Evolutionary conservation across 35 echinoderm and acorn worm species (phyloP).

Genomic region (Antedon bifida): DNA sequence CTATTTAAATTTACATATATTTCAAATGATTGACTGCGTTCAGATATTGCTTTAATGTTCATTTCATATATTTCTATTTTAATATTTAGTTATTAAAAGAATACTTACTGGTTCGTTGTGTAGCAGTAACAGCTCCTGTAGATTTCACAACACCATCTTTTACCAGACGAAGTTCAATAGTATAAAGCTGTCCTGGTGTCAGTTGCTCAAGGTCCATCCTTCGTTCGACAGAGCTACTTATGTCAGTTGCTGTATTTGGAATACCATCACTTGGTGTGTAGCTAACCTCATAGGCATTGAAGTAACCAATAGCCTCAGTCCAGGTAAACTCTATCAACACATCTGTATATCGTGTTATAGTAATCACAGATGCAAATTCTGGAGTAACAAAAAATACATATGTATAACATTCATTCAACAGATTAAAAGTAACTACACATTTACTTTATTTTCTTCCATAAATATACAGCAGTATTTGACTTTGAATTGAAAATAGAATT

Average conservation of each 20-base stretch:
- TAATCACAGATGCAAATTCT: background rate
- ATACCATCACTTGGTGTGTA: slow-evolving; percentile 26
- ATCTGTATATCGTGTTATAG: slow-evolving; percentile 11
- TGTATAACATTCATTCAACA: background rate
- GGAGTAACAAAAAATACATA: background rate
- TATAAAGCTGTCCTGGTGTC: slow-evolving; percentile 49
- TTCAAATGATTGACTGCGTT: too few relatives aligned
- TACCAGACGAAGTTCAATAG: slow-evolving; percentile 34
- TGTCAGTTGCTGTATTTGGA: slow-evolving; percentile 19
- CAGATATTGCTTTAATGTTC: too few relatives aligned
- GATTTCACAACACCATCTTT: slow-evolving; percentile 22
- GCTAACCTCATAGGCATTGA: slow-evolving; percentile 48
- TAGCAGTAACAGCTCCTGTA: slow-evolving; percentile 13
- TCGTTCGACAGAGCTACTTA: slow-evolving; percentile 1
- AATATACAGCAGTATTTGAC: too few relatives aligned
- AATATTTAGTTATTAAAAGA: background rate
- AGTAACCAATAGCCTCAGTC: slow-evolving; percentile 51
- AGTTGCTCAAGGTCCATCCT: slow-evolving; percentile 21
- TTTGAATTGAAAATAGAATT: too few relatives aligned
- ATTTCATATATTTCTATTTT: too few relatives aligned
- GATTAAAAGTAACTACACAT: too few relatives aligned
- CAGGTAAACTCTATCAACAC: slow-evolving; percentile 27
- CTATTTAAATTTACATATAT: too few relatives aligned
- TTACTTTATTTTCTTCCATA: too few relatives aligned
- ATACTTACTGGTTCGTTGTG: slow-evolving; percentile 43